Evolutionary conservation across 92 coral and sea anemone genomes (phyloP), one percentile per base, ranked within the genome.

Genomic region (Nematostella vectensis): DNA sequence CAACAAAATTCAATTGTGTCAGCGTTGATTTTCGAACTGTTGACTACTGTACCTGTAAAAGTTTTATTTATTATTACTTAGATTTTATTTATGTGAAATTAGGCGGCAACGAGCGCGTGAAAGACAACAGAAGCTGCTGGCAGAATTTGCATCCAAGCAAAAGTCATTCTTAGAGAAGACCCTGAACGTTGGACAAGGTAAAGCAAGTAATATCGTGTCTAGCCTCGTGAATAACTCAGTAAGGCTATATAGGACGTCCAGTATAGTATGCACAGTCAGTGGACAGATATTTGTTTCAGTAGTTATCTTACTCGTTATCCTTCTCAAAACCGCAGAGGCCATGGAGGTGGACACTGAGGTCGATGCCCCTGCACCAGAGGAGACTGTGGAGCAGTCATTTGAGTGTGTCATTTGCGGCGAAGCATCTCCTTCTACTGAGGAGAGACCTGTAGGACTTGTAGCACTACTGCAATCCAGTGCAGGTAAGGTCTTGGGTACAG

Each of bases 361-460:
- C 3, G 95, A 85, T 49, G 78, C 53, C 3, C 43, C 59, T 22
- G 48, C 29, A 27, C 40, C 52, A 16, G 50, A 43, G 27, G 30
- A 26, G 15, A 57, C 29, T 10, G 23, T 43, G 31, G 52, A 54
- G 29, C 26, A 28, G 17, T n/a, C 59, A 47, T 93, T 75, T 55
- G 96, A 86, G 39, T 93, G 99, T 57, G 99, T 88, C 9, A 93
- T 93, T 15, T 93, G 99, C 63, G 88, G 96, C 0, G 88, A 93
- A 62, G 63, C 89, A 25, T 76, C 91, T 0, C 70, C 88, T 22
- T 93, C 96, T 3, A 87, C 89, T 13, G 99, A 87, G 45, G 82
- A 59, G 9, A 73, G 80, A 19, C 96, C 99, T 26, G 82, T 93
- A 24, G 99, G 99, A 0, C 68, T 78, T 13, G 99, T 93, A 13